Base-by-base conservation (phyloP, 2,888 invertebrate species). In the Trissolcus japonicus region DNA sequence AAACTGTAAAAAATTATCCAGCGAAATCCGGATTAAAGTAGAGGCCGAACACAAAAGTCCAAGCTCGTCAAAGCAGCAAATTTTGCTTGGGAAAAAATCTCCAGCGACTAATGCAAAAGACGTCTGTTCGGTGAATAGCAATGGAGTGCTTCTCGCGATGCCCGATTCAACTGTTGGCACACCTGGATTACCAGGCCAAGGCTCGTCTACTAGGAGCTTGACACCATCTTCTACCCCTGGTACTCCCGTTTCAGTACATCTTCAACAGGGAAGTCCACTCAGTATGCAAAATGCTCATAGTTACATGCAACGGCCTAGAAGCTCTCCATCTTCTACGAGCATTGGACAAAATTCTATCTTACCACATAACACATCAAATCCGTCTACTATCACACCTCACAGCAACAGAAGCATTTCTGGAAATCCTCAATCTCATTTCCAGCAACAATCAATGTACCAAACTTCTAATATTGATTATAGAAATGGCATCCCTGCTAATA, bases 311-410 rank as follows among this genome's bases (percentile, higher is more conserved):
- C 82, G 91, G 81, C 91, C 91, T 11, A 90, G 94, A 76, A 93
- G 94, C 9, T 94, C 94, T 1, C 94, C 94, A 0, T 94, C 94
- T 0, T 93, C 93, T 41, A 93, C 92, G 4, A 92, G 80, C 35
- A 81, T 79, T 46, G 80, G 76, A 91, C 72, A 91, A 63, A 89
- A 90, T 9, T 89, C 91, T 6, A 91, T 92, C 82, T 89, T 91
- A 21, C 91, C 92, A 80, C 91, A 91, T 16, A 57, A 59, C 79
- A 86, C 90, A 85, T 88, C 87, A 85, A 90, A 85, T 60, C 80
- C 86, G 1, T 83, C 82, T 1, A 83, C 85, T 4, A 86, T 86
- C 79, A 81, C 87, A 1, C 83, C 87, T 2, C 88, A 89, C 59
- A 80, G 67, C 2, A 80, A 61, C 3, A 82, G 86, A n/a, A 84